Evolutionary conservation across 2,113 vertebrate species (phyloP), one percentile per base, ranked within the genome.

Genomic region (Bufo bufo): DNA sequence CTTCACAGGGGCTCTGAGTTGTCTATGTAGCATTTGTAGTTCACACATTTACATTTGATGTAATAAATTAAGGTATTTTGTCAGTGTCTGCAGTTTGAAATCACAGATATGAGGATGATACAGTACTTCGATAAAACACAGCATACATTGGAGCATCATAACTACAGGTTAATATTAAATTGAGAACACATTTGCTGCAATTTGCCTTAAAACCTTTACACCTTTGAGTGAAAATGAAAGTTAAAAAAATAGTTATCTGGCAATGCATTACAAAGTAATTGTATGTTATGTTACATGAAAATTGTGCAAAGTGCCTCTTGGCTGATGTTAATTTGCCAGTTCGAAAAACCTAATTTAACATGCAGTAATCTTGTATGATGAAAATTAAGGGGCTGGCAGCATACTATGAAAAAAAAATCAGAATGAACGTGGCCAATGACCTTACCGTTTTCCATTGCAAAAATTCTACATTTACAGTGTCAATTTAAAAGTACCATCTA

Each of bases 311-410:
- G 82, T 89, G 59, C 59, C 16, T 83, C 71, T 88, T 49, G 20
- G 72, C 80, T 89, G 80, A 89, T 84, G 81, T 69, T 88, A 88
- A 88, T 88, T 84, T 88, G 75, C 80, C 45, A 88, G 71, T 89
- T 84, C 74, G 78, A 69, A 89, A 82, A 87, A 65, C 9, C 72
- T 84, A 78, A 89, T 89, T 84, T 77, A 75, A 78, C 82, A 89
- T 78, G 47, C 72, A 78, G 81, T 89, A 88, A 77, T 89, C 59
- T 84, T 78, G 16, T 77, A 89, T 89, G 87, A 89, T 89, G 61
- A 84, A 84, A 89, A 84, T 84, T 50, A 89, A 84, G 81, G 72
- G 82, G n/a, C 74, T 78, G 45, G 58, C 87, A 83, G 80, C 71
- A 86, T 63, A 59, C 54, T 65, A 83, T 61, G 58, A 84, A 69